Base-by-base conservation (phyloP, 1,140 invertebrate genomes). In the Drosophila takahashii region DNA sequence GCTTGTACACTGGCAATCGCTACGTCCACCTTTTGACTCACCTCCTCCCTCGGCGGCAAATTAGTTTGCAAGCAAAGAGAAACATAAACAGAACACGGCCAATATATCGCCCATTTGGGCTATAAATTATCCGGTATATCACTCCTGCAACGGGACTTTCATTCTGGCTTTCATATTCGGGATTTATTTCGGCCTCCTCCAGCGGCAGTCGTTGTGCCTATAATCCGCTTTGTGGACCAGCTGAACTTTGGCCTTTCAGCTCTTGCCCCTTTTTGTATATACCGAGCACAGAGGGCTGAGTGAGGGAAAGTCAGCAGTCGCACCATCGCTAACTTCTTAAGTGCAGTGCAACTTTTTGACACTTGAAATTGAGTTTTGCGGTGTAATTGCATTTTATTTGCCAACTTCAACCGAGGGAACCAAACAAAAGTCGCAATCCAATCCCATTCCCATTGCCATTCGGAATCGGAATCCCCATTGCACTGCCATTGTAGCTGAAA, bases 321-420 rank as follows among this genome's bases (percentile, higher is more conserved):
- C 34, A 32, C 44, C 39, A 53, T 57, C 51, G 62, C 78, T 84
- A 87, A 89, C 84, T 87, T 87, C 84, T 89, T 87, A 89, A 89
- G 84, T 87, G 84, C 84, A 87, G 78, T 54, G 70, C 72, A 87
- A 89, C 76, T 87, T 87, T 86, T 84, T 87, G 84, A 89, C 84
- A 87, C 84, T 87, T 87, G 76, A 74, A 87, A 87, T 87, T 87
- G 84, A 87, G 84, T 89, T 87, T 89, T 89, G 84, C 57, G 84
- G 84, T 89, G 84, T 87, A 89, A 87, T 89, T 87, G 85, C 79
- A 87, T 84, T 87, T 89, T 83, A 87, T 87, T 87, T 87, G 83
- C 59, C 53, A 74, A 60, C 50, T 61, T 52, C 39, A 74, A 36
- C 44, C 48, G 45, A 41, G 13, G 54, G 27, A 74, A 29, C 53